A percentile compares a stretch with the other conserved stretches of the same genome.
These are phyloP conservation scores for Litoditis marina DNA, from an alignment of 2,888 invertebrate species.

Conservation along the genomic window DNA sequence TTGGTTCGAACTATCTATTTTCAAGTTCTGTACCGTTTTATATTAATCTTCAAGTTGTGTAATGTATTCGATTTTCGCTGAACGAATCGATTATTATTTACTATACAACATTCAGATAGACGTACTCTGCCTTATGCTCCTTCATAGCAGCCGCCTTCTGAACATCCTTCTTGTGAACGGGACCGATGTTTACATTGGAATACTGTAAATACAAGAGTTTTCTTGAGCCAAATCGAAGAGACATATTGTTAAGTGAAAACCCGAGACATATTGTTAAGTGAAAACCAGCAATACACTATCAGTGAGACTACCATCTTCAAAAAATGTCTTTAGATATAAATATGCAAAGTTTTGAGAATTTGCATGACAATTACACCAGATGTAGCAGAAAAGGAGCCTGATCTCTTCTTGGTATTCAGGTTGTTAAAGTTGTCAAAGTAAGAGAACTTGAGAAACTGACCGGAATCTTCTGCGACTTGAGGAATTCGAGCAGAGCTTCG, in stretches of 20 bases:
- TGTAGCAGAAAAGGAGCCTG: too few species aligned
- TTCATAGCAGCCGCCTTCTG: conserved; percentile 99
- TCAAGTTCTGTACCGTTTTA: not conserved
- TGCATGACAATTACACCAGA: too few species aligned
- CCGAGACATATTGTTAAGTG: too few species aligned
- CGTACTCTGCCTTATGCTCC: conserved; percentile 84
- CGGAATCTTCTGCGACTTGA: conserved; percentile 86
- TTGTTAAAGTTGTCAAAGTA: not conserved
- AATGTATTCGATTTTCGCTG: too few species aligned
- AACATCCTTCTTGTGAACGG: conserved; percentile 97
- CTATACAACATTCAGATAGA: conserved; percentile 7
- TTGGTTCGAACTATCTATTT: too few species aligned
- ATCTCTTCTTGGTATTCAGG: not conserved
- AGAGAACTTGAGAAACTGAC: conserved; percentile 67
- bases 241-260: too few species aligned
- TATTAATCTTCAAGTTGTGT: too few species aligned
- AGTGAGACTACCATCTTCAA: too few species aligned
- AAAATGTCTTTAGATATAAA: too few species aligned
- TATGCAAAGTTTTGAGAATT: too few species aligned
- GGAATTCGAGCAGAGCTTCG: conserved; percentile 90
- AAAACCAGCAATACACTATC: too few species aligned
- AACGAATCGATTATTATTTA: too few species aligned
- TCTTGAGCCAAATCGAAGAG: not conserved
- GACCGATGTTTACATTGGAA: conserved; percentile 95
- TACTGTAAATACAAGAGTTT: conserved; percentile 72